A percentile compares a stretch with the other conserved stretches of the same genome.
phyloP scores from a whole-genome alignment of 2,888 invertebrate species.

The Rapana venosa region DNA sequence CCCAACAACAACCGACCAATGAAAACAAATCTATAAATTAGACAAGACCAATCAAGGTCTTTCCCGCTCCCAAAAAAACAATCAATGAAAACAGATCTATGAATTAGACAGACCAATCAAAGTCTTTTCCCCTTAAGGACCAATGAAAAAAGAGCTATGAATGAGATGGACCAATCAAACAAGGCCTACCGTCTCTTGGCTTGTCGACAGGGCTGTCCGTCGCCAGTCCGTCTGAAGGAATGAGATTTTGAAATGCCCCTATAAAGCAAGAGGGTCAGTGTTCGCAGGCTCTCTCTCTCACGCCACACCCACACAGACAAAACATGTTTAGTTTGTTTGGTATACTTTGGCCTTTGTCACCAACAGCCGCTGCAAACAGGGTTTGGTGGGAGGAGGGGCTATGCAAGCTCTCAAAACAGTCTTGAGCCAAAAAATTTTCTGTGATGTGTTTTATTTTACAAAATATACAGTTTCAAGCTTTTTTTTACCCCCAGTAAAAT shows the following conservation, averaged over 20 bases:
- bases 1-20: background rate
- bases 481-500: too few species aligned
- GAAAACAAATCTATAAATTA: background rate
- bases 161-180: constrained; percentile 43
- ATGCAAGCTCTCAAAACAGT: too few species aligned
- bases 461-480: too few species aligned
- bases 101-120: background rate
- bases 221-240: constrained; percentile 85
- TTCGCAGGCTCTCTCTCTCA: constrained; percentile 43
- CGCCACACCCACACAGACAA: constrained; percentile 23
- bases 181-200: constrained; percentile 56
- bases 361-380: too few species aligned
- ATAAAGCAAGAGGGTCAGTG: constrained; percentile 79
- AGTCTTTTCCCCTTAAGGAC: background rate
- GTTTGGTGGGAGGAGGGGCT: too few species aligned
- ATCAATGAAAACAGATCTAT: background rate
- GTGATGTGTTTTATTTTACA: too few species aligned
- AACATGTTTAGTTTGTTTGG: too few species aligned
- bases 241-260: constrained; percentile 85
- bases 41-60: too few species aligned
- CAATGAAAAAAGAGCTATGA: background rate
- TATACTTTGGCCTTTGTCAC: too few species aligned
- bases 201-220: constrained; percentile 56
- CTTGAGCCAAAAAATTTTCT: too few species aligned
- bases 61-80: too few species aligned